Evolutionary conservation across 1,140 invertebrate species (phyloP), one percentile per base, ranked within the genome.

Genomic region (Drosophila seguyi): DNA sequence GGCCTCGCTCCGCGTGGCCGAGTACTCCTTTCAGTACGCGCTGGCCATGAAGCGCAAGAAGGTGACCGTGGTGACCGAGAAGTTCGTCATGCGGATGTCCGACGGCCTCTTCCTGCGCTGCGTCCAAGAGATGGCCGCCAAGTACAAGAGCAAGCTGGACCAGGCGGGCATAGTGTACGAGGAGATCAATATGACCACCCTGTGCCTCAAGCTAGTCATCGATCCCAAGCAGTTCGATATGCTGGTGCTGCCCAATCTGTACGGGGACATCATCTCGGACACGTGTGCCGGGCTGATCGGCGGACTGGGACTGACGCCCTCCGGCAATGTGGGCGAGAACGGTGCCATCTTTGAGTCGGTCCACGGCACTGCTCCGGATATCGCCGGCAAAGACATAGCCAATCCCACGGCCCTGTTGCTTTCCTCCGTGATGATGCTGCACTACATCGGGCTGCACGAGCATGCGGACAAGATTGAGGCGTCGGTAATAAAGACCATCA

Each of bases 281-380:
- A 96, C 99, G 94, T 99, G 99, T 93, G 99, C 99, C 79, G 99
- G 99, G 62, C 94, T 99, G 4, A 97, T 99, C 27, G 99, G 99
- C 50, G 99, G 99, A 5, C 94, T 99, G 6, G 99, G 99, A 45
- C 95, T 99, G 8, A 99, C 99, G 25, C 99, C 99, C 1, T 99
- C 98, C 78, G 99, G 99, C 50, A 99, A 99, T 93, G 99, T 99
- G 93, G 99, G 99, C 66, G 95, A 98, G 78, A 97, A 97, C 88
- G 99, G 98, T 60, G 99, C 99, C 48, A 96, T 99, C 38, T 99
- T 99, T 93, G 99, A 99, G 95, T 99, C 99, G 44, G 98, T 99
- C 3, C 99, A 99, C 91, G 99, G 99, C 67, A 99, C 99, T 47
- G 99, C 99, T n/a, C 99, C 99, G 0, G 99, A 99, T 92, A 99